Evolutionary conservation across 2,888 invertebrate species (phyloP), one percentile per base, ranked within the genome.

Genomic region (Andrena hattorfiana): DNA sequence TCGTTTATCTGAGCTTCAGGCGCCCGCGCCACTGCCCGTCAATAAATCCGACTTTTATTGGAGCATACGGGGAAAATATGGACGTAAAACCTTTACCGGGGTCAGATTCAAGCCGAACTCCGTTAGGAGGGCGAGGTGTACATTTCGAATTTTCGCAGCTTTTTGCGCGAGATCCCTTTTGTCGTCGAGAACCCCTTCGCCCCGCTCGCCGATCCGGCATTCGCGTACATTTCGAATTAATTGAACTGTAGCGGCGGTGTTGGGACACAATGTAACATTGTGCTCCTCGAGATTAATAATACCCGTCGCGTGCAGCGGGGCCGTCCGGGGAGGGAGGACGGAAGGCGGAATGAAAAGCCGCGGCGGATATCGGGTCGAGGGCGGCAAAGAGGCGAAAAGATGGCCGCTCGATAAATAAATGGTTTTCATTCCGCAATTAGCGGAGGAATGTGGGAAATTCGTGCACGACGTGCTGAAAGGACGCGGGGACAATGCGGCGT

Each of bases 271-370:
- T 90, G 91, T 89, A 87, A 90, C 90, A 89, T 91, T 87, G 90
- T 90, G 73, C 84, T 77, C 73, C 74, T 71, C 83, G 88, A 89
- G 90, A 92, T 92, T 92, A 91, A 92, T 92, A 92, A 92, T 88
- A 86, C 84, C 84, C 85, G 84, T 86, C 85, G 87, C 84, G 81
- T 66, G 85, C 85, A 71, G 60, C 71, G 73, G 54, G 59, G 42
- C 16, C 60, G 56, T 8, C 1, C 23, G 56, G 10, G 56, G 23
- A 42, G 35, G 32, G 60, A 23, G 54, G 35, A n/a, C n/a, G 56
- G 54, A 28, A 28, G 28, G 28, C n/a, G 70, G 69, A 54, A 60
- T 56, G 77, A 63, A 76, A 83, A 72, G 69, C 67, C 62, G 35
- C 20, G n/a, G 73, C 42, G n/a, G 67, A 56, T 66, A 72, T 72